These are phyloP conservation scores for Clinocottus analis DNA, from an alignment of 2,113 vertebrate species.

Conservation along the genomic window DNA sequence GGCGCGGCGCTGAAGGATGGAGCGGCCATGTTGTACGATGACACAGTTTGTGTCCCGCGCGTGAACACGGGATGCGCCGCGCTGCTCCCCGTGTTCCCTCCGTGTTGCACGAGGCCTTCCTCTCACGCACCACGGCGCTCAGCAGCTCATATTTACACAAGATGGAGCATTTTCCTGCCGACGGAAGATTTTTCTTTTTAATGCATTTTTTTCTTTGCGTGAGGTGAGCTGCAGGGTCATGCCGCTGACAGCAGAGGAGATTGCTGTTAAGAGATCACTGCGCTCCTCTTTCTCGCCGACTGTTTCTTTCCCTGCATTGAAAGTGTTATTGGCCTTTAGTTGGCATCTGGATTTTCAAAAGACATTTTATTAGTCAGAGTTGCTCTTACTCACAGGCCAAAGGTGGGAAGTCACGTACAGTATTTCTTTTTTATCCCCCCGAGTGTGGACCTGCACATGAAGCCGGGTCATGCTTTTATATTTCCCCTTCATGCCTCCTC, in stretches of 20 bases:
- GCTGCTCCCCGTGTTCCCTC: constrained; percentile 4
- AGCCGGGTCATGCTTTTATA: constrained; percentile 72
- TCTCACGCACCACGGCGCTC: constrained; percentile 56
- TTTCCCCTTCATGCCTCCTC: constrained; percentile 60
- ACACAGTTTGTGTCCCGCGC: constrained; percentile 18
- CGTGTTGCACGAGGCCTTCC: constrained; percentile 47
- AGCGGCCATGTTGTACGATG: too few relatives aligned
- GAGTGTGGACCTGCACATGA: constrained; percentile 65
- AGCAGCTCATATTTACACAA: constrained; percentile 54
- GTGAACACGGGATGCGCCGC: constrained; percentile 18
- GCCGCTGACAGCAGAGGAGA: constrained; percentile 72
- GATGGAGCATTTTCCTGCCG: constrained; percentile 51
- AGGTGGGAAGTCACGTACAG: constrained; percentile 77
- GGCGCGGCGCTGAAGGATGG: too few relatives aligned
- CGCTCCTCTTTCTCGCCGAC: constrained; percentile 68
- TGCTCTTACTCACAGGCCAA: constrained; percentile 73
- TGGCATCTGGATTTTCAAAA: constrained; percentile 73
- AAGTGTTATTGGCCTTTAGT: constrained; percentile 70
- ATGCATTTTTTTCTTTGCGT: constrained; percentile 60
- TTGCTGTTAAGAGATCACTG: constrained; percentile 75
- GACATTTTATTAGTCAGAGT: constrained; percentile 77
- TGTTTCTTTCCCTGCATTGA: constrained; percentile 47
- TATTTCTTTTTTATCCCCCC: constrained; percentile 71
- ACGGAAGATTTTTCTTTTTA: constrained; percentile 63
- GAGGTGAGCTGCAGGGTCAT: constrained; percentile 71